Base-by-base conservation (phyloP, 2,888 invertebrate species). In the Subacronicta megacephala region DNA sequence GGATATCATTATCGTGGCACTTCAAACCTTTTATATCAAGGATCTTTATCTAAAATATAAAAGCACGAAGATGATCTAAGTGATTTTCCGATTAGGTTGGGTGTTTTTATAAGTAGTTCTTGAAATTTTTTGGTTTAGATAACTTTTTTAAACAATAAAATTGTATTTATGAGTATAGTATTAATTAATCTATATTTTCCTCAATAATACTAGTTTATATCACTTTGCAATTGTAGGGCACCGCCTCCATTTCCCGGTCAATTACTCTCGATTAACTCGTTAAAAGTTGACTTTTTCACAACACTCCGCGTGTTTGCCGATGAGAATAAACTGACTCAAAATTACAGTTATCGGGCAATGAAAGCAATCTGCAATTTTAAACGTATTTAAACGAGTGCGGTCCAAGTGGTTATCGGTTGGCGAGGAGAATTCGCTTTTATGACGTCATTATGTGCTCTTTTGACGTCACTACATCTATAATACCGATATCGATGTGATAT, bases 391-490 rank as follows among this genome's bases (percentile, higher is more conserved):
- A 67, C 71, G 71, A 72, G 75, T 69, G 69, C 70, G 52, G 62
- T 70, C 61, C 63, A 72, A 62, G 73, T 75, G 73, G 80, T 80
- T 82, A 50, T 77, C 69, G 58, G 70, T 75, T 72, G 47, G 60
- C 58, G 42, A 52, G 23, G 42, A 56, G 64, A 76, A 83, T 83
- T 81, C 77, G 81, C 82, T 83, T 82, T 80, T 68, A 46, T 46
- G 55, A 81, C 77, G 81, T 81, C 82, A 81, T 80, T 68, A 46
- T 46, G 55, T 62, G 54, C 43, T 56, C 53, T 70, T 64, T 61
- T 54, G 20, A 35, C 26, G 38, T 56, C 26, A 7, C 13, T 47
- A 37, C 5, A 12, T 62, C 20, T 51, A 3, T 15, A 15, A 46
- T 40, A 23, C 3, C 36, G 31, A 29, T n/a, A 29, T 29, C 29